Evolutionary conservation across 2,888 invertebrate species (phyloP), one percentile per base, ranked within the genome.

Genomic region (Crioceris asparagi): DNA sequence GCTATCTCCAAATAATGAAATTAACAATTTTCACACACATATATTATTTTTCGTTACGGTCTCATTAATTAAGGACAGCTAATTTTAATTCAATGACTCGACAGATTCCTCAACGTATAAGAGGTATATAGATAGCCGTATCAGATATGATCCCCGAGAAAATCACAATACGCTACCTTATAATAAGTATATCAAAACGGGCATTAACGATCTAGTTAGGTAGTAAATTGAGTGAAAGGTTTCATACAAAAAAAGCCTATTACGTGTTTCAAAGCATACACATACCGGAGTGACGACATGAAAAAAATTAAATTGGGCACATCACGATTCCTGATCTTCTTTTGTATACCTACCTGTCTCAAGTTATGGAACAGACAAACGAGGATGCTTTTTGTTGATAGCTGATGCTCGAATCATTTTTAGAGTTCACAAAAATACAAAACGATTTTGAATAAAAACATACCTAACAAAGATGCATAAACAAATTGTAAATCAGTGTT

Each of bases 221-320:
- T 40, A 33, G 27, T 38, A 34, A 43, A 45, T 40, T 43, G 37
- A 42, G 40, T 37, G 39, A 35, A 36, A 37, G 38, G 17, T 32
- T 43, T 34, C 33, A 32, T 38, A 43, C 35, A 36, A 38, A 38
- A 38, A 35, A 40, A 38, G 35, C 30, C 40, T 35, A 39, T 37
- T 39, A 31, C 33, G 32, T 38, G 29, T 36, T 40, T 40, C 32
- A 38, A 30, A 40, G 38, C 35, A 39, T 34, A 37, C 32, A 40
- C 30, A 18, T 29, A 29, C 39, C 18, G 23, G 10, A 14, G 26
- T 29, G 33, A 41, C 31, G 21, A 27, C 27, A 23, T 35, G 36
- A 44, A 36, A 32, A 36, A 39, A n/a, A n/a, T n/a, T n/a, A n/a
- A n/a, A n/a, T n/a, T n/a, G n/a, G n/a, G n/a, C n/a, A n/a, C n/a